These are phyloP conservation scores for Plagodis dolabraria DNA, from an alignment of 2,888 invertebrate species.

Conservation along the genomic window DNA sequence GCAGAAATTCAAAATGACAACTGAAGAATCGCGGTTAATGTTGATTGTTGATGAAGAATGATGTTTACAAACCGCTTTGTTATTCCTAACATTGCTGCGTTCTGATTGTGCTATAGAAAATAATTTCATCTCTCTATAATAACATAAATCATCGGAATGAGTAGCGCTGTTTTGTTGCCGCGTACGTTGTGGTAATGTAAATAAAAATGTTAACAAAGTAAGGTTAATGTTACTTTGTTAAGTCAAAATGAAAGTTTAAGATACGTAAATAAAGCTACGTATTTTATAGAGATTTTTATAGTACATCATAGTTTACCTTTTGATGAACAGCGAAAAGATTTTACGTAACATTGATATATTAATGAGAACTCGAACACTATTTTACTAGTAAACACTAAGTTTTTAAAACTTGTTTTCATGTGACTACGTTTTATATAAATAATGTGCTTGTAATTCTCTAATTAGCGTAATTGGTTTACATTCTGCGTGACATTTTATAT, in stretches of 20 bases:
- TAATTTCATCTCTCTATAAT: constrained; percentile 39
- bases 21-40: constrained; percentile 51
- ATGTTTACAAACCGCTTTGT: constrained; percentile 74
- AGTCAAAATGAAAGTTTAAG: neutral
- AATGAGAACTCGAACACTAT: too few species aligned
- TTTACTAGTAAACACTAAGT: too few species aligned
- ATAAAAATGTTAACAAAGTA: neutral
- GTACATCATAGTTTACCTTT: too few species aligned
- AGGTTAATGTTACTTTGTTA: neutral
- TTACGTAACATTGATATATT: too few species aligned
- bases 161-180: constrained; percentile 1
- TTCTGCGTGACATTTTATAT: too few species aligned
- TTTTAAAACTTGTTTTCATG: too few species aligned
- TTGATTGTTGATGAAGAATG: constrained; percentile 52
- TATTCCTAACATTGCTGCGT: constrained; percentile 59
- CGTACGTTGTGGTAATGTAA: neutral
- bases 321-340: too few species aligned
- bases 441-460: too few species aligned
- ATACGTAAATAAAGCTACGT: too few species aligned
- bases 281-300: too few species aligned
- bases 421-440: too few species aligned
- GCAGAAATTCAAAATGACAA: constrained; percentile 49
- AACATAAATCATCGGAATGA: constrained; percentile 25
- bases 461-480: too few species aligned
- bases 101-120: constrained; percentile 50